Percentiles rank a stretch among this genome's conserved stretches.
Conservation (phyloP, 2,888 invertebrate genomes). For the Nebria brevicollis region DNA sequence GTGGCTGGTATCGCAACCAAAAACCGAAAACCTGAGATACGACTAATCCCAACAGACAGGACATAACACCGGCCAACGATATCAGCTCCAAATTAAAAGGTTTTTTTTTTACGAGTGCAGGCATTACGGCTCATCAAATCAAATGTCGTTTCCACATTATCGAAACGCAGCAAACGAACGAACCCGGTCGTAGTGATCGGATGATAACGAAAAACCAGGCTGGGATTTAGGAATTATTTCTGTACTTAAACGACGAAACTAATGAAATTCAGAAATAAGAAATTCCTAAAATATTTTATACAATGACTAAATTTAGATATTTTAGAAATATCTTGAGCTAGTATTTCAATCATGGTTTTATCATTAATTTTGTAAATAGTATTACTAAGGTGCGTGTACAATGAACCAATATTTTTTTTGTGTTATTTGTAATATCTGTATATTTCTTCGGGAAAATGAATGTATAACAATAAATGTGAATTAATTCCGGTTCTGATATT, state of each 20-base stretch:
- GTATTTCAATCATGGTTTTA: no score
- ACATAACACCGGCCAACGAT: conserved; percentile 38
- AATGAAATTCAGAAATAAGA: no score
- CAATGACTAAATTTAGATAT: no score
- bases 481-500: conserved; percentile 15
- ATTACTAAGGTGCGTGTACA: not conserved
- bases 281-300: no score
- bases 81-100: conserved; percentile 44
- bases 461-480: conserved; percentile 7
- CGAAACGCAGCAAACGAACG: conserved; percentile 39
- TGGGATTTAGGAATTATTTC: conserved; percentile 1
- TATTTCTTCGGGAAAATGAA: not conserved
- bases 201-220: not conserved
- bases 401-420: not conserved
- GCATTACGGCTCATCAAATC: conserved; percentile 46
- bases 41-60: conserved; percentile 42
- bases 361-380: no score
- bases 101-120: conserved; percentile 43
- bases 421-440: not conserved
- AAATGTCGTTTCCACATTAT: conserved; percentile 46
- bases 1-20: conserved; percentile 27
- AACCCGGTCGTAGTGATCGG: conserved; percentile 11
- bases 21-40: conserved; percentile 41
- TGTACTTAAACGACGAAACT: not conserved
- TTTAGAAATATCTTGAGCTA: no score